Evolutionary conservation across 2,888 invertebrate genomes (phyloP), one percentile per base, ranked within the genome.

Genomic region (Isoperla grammatica): DNA sequence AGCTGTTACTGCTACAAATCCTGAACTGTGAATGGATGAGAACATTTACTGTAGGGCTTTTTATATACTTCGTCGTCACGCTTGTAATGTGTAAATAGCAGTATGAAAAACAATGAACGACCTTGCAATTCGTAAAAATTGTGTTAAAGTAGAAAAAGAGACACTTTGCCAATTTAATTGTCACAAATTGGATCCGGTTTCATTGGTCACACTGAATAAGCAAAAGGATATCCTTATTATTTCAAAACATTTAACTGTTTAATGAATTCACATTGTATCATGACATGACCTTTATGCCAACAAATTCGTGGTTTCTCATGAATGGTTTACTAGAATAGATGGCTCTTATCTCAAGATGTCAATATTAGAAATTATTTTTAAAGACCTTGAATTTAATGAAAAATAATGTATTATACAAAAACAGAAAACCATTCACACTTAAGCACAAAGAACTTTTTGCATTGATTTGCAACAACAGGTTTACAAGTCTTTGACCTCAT

Each of bases 151-250:
- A 53, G 17, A 39, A 37, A 20, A 17, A 39, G 37, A 53, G 15
- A 53, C 40, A 53, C 50, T 53, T 53, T 53, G 37, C 53, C 39
- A 53, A 53, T 53, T 53, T 53, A 53, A 53, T 53, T 53, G 53
- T 53, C 37, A 39, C 15, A 19, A 53, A 53, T 53, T 53, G 53
- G 53, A 37, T 53, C 20, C 39, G 53, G 53, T 53, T 53, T 39
- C 39, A 53, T 53, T 53, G 15, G 53, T 39, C 53, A 53, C 20
- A 37, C 37, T 53, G 39, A 39, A n/a, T 53, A 17, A 20, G 53
- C 39, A 53, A 19, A 37, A 53, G 53, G 53, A 53, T 53, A 53
- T 39, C 53, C 39, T 39, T 39, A 37, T 53, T 12, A 39, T 39
- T 39, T 53, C 53, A 53, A 37, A 39, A 39, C 39, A 53, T 15